phyloP scores from a whole-genome alignment of 2,113 vertebrate species.

The Trinectes maculatus region DNA sequence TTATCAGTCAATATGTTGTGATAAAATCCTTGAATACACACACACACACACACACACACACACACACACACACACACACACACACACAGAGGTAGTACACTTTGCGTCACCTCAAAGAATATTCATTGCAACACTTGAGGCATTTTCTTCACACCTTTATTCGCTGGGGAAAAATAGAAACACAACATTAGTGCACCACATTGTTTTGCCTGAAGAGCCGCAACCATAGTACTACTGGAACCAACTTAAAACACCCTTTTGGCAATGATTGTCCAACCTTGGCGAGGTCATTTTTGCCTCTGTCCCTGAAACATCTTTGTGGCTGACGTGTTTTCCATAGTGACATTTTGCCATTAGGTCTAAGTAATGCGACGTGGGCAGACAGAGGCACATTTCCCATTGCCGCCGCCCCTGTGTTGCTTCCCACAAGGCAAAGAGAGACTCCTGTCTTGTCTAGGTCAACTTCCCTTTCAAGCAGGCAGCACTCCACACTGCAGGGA shows the following conservation, averaged over 20 bases:
- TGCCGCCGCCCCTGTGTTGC: slow-evolving; percentile 41
- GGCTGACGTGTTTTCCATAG: slow-evolving; percentile 57
- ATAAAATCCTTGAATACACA: not conserved
- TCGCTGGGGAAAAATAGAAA: slow-evolving; percentile 4
- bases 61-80: no score
- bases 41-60: no score
- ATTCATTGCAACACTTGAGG: not conserved
- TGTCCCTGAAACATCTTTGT: slow-evolving; percentile 57
- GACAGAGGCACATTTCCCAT: slow-evolving; percentile 37
- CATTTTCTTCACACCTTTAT: slow-evolving; percentile 30
- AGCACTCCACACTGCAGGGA: slow-evolving; percentile 60
- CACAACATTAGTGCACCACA: slow-evolving; percentile 10
- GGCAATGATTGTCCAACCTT: slow-evolving; percentile 52
- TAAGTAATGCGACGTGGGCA: slow-evolving; percentile 57
- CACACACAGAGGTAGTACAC: not conserved
- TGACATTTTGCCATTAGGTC: slow-evolving; percentile 72
- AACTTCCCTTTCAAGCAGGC: slow-evolving; percentile 69
- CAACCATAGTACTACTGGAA: slow-evolving; percentile 22
- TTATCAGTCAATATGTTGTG: not conserved
- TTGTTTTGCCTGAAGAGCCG: slow-evolving; percentile 19
- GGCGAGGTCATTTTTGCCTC: slow-evolving; percentile 39
- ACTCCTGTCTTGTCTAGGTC: slow-evolving; percentile 67
- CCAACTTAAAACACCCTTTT: slow-evolving; percentile 37
- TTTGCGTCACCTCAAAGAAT: slow-evolving; percentile 8
- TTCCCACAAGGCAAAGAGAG: slow-evolving; percentile 66